Conservation (phyloP, 2,888 invertebrate species). For the Stegophylla sp. region DNA sequence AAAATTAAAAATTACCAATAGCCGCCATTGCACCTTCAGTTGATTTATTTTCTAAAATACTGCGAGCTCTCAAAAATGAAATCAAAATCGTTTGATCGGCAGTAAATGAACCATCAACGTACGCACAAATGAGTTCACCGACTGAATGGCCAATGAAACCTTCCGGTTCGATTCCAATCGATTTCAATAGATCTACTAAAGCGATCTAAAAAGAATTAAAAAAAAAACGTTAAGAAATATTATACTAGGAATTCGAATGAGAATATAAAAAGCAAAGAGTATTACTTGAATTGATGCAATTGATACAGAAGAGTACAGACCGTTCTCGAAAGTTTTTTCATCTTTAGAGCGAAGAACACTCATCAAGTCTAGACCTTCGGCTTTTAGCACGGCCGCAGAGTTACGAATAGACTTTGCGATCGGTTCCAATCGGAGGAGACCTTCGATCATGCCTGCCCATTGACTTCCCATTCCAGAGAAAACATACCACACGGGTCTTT, state of each 20-base stretch:
- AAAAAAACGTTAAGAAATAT: no score
- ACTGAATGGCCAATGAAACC: slow-evolving; percentile 91
- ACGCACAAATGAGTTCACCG: slow-evolving; percentile 73
- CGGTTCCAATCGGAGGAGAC: slow-evolving; percentile 80
- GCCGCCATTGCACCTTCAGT: slow-evolving; percentile 88
- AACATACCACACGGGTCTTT: slow-evolving; percentile 87
- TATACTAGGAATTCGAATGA: no score
- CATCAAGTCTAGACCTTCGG: slow-evolving; percentile 83
- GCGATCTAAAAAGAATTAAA: slow-evolving; percentile 73
- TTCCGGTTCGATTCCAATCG: slow-evolving; percentile 82
- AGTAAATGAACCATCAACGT: slow-evolving; percentile 84
- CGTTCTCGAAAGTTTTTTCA: slow-evolving; percentile 81
- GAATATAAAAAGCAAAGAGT: no score
- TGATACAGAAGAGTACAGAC: slow-evolving; percentile 87
- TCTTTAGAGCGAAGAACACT: slow-evolving; percentile 80
- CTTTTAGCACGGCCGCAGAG: slow-evolving; percentile 78
- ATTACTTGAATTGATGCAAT: slow-evolving; percentile 89
- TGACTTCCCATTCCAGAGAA: slow-evolving; percentile 99
- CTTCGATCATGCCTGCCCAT: slow-evolving; percentile 94
- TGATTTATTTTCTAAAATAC: slow-evolving; percentile 78
- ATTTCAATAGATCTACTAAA: slow-evolving; percentile 82
- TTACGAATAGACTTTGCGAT: slow-evolving; percentile 77
- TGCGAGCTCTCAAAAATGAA: slow-evolving; percentile 90
- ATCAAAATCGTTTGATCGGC: slow-evolving; percentile 92
- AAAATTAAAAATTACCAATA: slow-evolving; percentile 69